A percentile compares a stretch with the other conserved stretches of the same genome.
These are phyloP conservation scores for Eriocheir sinensis DNA, from an alignment of 1,140 invertebrate species.

Conservation along the genomic window DNA sequence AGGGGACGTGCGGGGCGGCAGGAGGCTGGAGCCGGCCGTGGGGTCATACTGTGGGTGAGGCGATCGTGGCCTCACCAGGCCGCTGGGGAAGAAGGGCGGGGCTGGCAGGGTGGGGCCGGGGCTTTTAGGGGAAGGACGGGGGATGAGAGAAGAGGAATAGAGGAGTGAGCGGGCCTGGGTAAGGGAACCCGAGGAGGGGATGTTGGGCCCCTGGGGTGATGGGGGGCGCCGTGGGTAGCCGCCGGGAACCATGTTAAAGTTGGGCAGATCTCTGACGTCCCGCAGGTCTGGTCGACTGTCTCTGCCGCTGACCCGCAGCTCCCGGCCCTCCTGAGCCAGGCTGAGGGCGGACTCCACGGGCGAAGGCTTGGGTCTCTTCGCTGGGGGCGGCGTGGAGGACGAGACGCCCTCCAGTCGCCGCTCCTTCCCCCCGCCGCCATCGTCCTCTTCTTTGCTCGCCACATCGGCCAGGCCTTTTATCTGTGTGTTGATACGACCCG, in stretches of 20 bases:
- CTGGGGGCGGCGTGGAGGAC: conserved; percentile 66
- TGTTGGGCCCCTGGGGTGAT: conserved; percentile 51
- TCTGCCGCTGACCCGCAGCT: conserved; percentile 57
- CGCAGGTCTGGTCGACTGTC: conserved; percentile 50
- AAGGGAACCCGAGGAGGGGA: conserved; percentile 57
- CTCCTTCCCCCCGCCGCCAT: conserved; percentile 75
- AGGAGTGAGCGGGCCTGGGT: conserved; percentile 71
- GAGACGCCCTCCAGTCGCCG: conserved; percentile 61
- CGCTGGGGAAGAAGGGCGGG: conserved; percentile 68
- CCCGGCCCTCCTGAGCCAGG: conserved; percentile 37
- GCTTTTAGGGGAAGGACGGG: conserved; percentile 70
- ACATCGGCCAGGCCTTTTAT: conserved; percentile 94
- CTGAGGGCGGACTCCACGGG: conserved; percentile 57
- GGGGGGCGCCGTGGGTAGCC: conserved; percentile 65
- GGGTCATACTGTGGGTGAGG: conserved; percentile 75
- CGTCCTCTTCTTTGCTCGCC: conserved; percentile 80
- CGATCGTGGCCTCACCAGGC: conserved; percentile 72
- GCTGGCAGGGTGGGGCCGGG: conserved; percentile 67
- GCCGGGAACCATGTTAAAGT: conserved; percentile 62
- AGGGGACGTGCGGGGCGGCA: conserved; percentile 71
- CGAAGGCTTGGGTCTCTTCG: conserved; percentile 74
- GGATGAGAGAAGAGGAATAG: conserved; percentile 76
- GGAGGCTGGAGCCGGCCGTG: conserved; percentile 69
- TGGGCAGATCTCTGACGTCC: conserved; percentile 69
- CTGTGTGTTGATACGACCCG: conserved; percentile 48